Percentiles rank a stretch among this genome's conserved stretches.
phyloP scores from a whole-genome alignment of 2,888 invertebrate species.

The Stomorhina lunata region DNA sequence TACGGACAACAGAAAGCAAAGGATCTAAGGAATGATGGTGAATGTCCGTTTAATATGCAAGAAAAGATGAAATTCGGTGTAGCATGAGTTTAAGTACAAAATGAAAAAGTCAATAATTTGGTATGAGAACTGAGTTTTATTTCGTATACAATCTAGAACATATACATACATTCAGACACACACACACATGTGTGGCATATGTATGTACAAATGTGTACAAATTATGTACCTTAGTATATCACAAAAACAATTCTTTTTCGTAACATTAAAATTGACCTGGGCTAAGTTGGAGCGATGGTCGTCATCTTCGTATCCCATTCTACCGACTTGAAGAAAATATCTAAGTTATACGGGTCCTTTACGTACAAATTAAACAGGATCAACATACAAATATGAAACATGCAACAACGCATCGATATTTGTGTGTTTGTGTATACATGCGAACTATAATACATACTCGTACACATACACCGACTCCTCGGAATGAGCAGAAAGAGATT shows the following conservation, averaged over 20 bases:
- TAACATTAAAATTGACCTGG: conserved; percentile 18
- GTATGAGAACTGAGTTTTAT: not conserved
- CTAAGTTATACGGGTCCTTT: conserved; percentile 19
- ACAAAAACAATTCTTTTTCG: not conserved
- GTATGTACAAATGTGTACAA: too few relatives aligned
- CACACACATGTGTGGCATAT: not conserved
- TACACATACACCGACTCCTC: not conserved
- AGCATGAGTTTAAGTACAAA: conserved; percentile 28
- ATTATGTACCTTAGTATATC: not conserved
- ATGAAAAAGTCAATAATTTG: conserved; percentile 31
- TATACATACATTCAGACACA: not conserved
- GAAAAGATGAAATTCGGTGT: conserved; percentile 34
- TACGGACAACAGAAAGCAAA: conserved; percentile 24
- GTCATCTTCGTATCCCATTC: not conserved
- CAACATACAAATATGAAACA: conserved; percentile 1
- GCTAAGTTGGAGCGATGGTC: conserved; percentile 16
- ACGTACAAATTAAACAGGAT: conserved; percentile 9
- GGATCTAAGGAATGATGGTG: conserved; percentile 40
- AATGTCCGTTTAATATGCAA: conserved; percentile 43
- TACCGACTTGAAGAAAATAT: not conserved
- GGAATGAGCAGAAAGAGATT: not conserved
- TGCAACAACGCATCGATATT: not conserved
- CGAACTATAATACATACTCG: too few relatives aligned
- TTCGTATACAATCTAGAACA: not conserved
- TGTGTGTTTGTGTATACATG: not conserved